Evolutionary conservation across 2,888 invertebrate species (phyloP), one percentile per base, ranked within the genome.

Genomic region (Conus canariensis): DNA sequence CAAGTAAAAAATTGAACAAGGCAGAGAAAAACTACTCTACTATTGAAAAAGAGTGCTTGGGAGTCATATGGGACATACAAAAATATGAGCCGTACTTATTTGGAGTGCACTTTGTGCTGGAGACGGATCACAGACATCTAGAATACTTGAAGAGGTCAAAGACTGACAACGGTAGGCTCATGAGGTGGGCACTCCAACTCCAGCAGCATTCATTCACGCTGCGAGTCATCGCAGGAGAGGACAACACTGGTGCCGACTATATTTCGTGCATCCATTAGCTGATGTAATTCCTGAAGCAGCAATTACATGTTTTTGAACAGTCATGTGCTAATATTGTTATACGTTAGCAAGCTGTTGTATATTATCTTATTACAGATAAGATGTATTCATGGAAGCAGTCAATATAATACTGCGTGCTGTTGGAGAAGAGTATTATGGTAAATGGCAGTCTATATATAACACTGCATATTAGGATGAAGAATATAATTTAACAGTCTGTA

Each of bases 11-110:
- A 19, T 19, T 70, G 67, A 70, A 70, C 16, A 45, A 30, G 25
- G 74, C 45, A 22, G 74, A 87, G 56, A 30, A 56, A 45, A 87
- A 74, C 22, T 87, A 87, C 87, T 16, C 87, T 5, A 87, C 74
- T 3, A 70, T 87, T 7, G 87, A 87, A n/a, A 67, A 16, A 22
- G 87, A 87, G 4, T 87, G 87, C 22, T 22, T 87, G 7, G 87
- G 10, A 10, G 22, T 87, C 5, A 25, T 87, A 4, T 87, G 87
- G 87, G 87, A 25, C 5, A 56, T 87, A 6, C 5, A 45, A 6
- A 67, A 58, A 64, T 87, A 70, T 22, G 56, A 56, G 45, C 74
- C 70, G 7, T 67, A 70, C 22, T 58, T 87, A 8, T 87, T 30
- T n/a, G 87, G 87, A 14, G 12, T 7, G 16, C 45, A 70, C n/a